Evolutionary conservation across 2,888 invertebrate species (phyloP).

Genomic region (Bellardia pandia): DNA sequence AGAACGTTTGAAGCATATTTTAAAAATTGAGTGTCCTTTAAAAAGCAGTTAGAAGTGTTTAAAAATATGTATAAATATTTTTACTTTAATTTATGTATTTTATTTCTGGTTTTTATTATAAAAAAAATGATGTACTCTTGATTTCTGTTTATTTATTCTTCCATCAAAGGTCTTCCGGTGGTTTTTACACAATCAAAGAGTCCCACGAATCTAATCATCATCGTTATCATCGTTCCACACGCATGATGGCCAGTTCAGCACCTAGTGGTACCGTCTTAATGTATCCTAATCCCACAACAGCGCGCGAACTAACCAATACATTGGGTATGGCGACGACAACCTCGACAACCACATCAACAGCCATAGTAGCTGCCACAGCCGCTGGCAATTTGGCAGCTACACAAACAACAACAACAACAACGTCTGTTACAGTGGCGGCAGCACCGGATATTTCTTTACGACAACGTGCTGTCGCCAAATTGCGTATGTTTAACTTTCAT

Average conservation of each 20-base stretch:
- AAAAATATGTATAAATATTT: too few relatives aligned
- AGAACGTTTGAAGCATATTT: slow-evolving; percentile 29
- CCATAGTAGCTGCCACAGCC: slow-evolving; percentile 63
- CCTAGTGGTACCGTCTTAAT: slow-evolving; percentile 82
- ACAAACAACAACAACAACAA: slow-evolving; percentile 65
- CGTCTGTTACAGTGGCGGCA: slow-evolving; percentile 73
- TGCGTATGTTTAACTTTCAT: slow-evolving; percentile 84
- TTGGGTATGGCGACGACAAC: slow-evolving; percentile 60
- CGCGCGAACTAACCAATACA: slow-evolving; percentile 71
- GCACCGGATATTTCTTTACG: slow-evolving; percentile 82
- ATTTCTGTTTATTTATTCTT: slow-evolving; percentile 12
- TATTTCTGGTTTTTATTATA: too few relatives aligned
- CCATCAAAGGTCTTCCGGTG: slow-evolving; percentile 79
- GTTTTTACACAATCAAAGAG: slow-evolving; percentile 81
- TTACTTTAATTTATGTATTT: not conserved
- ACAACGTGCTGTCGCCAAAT: slow-evolving; percentile 84
- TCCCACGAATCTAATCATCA: slow-evolving; percentile 73
- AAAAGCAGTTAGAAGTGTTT: too few relatives aligned
- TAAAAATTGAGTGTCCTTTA: not conserved
- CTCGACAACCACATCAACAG: slow-evolving; percentile 23
- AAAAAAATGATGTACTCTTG: not conserved
- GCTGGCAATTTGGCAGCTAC: slow-evolving; percentile 66
- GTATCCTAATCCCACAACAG: slow-evolving; percentile 79
- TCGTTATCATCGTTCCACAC: slow-evolving; percentile 77
- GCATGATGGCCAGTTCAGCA: slow-evolving; percentile 80